Base-by-base conservation (phyloP, 1,140 invertebrate species). In the Apis florea region DNA sequence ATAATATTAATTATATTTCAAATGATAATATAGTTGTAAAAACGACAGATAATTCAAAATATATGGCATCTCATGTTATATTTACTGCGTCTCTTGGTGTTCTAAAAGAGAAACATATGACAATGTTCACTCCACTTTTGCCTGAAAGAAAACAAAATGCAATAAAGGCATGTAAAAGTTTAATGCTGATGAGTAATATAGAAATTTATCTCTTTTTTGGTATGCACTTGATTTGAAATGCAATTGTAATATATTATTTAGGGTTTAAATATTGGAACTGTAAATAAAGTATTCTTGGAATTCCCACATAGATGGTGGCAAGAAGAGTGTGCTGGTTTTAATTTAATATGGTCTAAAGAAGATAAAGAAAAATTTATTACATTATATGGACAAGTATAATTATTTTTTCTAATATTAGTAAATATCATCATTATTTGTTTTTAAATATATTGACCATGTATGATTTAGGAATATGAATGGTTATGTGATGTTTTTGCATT, bases 261-360 rank as follows among this genome's bases (percentile, higher is more conserved):
- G 93, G 91, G 92, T 85, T 88, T 96, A 47, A 94, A 92, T 21
- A 95, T 96, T 90, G 95, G 95, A 56, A 94, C 94, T 53, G 94
- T 95, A 3, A 94, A 96, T 85, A 96, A 96, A 91, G 95, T 98
- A 71, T 97, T 96, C 85, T 87, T 97, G 26, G 95, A 96, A 89
- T 97, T 96, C 85, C 89, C 94, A 2, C 89, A 93, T 63, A 93
- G 93, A 47, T 97, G 96, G 94, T 96, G 96, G 95, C 94, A 95
- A 4, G 88, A 94, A 59, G 83, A 90, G 72, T 66, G 63, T n/a
- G 61, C 79, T 56, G 90, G 93, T 91, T 67, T 95, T 94, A 87
- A 85, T 63, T 93, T 95, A 47, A 85, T 95, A 8, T 96, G 95
- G 95, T 90, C 89, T 1, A 89, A 94, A 68, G 83, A 94, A 53